Base-by-base conservation (phyloP, 1,140 invertebrate genomes). In the Leucophenga varia region DNA sequence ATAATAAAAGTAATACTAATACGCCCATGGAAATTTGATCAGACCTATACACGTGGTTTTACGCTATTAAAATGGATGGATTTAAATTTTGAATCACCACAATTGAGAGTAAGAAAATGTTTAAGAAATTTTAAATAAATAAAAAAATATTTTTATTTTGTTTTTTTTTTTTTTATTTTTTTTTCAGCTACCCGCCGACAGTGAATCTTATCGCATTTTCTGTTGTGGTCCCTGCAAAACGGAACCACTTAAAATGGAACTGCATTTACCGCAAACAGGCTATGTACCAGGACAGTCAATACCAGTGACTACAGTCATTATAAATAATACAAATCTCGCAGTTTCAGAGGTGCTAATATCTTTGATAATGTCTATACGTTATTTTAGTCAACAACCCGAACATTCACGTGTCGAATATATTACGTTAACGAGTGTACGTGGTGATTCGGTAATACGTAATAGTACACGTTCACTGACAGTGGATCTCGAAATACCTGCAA, bases 1-100 rank as follows among this genome's bases (percentile, higher is more conserved):
- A 84, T 80, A 47, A 77, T 86, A 2, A 88, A 87, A 71, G 87
- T 75, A 2, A 17, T 59, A 16, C 69, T 91, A 40, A 81, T 88
- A 61, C 79, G 87, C 30, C 86, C 87, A 14, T 89, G 87, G 87
- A 85, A 85, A 42, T 86, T 84, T 54, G 86, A 90, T 76, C 82
- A 87, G 55, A 84, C 85, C 54, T 80, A 80, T 40, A 87, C 87
- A 67, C 79, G 79, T 54, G 82, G 82, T 2, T 88, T 91, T 57
- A 88, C 85, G 3, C 84, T 91, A 10, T 78, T 89, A 4, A 81
- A 82, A 56, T 80, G 84, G 25, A 79, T 87, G 45, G 86, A 90
- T 76, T 80, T 90, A 7, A 90, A 90, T 71, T 76, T 78, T 55
- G 80, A 83, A 22, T 56, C 67, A 9, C 67, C 70, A 1, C 53